These are phyloP conservation scores for Bimastos eiseni DNA, from an alignment of 2,888 invertebrate genomes.

Conservation along the genomic window DNA sequence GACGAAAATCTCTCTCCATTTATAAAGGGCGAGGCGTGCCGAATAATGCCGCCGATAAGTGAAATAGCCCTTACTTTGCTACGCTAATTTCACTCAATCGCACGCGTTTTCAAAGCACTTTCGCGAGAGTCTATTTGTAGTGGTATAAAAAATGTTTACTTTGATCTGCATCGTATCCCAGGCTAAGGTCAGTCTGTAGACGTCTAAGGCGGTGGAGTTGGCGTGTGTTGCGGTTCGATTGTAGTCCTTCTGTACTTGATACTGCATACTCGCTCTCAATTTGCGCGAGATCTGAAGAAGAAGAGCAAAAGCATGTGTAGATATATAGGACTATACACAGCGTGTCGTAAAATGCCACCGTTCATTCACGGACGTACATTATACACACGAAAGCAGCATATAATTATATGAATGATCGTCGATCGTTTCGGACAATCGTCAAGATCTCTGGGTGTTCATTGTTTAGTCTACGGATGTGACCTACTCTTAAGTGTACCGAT, in stretches of 20 bases:
- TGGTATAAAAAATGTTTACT: constrained; percentile 9
- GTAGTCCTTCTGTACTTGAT: constrained; percentile 35
- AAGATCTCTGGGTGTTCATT: background rate
- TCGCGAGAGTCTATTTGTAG: background rate
- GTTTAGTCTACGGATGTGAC: background rate
- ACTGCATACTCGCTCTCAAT: constrained; percentile 32
- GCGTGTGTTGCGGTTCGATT: constrained; percentile 33
- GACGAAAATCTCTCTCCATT: background rate
- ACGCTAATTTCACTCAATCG: background rate
- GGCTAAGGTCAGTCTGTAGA: constrained; percentile 33
- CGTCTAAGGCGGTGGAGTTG: constrained; percentile 35
- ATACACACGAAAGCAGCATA: background rate
- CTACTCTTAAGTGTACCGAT: background rate
- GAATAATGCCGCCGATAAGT: no score
- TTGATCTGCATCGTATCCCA: constrained; percentile 36
- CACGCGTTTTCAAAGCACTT: background rate
- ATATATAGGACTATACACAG: background rate
- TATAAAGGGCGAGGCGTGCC: no score
- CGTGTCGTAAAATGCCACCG: background rate
- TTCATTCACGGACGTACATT: background rate
- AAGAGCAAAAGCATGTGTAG: background rate
- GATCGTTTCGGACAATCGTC: background rate
- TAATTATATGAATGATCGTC: background rate
- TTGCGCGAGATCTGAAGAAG: constrained; percentile 32
- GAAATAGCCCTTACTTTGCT: background rate